Conservation (phyloP, 2,797 vertebrate genomes). For the Lindbergichthys nudifrons region DNA sequence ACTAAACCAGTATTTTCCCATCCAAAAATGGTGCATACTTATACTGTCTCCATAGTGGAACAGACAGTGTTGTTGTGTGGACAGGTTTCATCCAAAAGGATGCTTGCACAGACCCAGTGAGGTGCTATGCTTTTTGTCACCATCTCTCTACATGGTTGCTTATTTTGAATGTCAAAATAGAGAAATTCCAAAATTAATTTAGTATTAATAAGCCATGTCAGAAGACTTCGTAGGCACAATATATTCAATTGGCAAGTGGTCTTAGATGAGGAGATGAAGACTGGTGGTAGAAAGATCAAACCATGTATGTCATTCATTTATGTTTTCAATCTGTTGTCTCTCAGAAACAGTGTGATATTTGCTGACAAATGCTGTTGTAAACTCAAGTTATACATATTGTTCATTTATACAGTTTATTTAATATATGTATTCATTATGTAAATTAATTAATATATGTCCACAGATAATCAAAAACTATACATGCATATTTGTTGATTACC, state of each 20-base stretch:
- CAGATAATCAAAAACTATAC: too few relatives aligned
- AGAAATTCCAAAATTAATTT: background rate
- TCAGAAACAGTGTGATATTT: too few relatives aligned
- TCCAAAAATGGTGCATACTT: background rate
- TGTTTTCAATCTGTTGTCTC: too few relatives aligned
- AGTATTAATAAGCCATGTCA: background rate
- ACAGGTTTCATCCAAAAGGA: background rate
- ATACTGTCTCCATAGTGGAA: background rate
- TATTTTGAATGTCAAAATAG: background rate
- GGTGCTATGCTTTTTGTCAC: slow-evolving; percentile 4
- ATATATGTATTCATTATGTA: too few relatives aligned
- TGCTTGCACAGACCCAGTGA: background rate
- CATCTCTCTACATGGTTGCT: background rate
- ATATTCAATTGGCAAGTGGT: background rate
- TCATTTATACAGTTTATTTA: too few relatives aligned
- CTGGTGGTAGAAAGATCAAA: too few relatives aligned
- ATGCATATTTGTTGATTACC: too few relatives aligned
- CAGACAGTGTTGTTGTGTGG: background rate
- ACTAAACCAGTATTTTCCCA: background rate
- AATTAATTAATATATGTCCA: too few relatives aligned
- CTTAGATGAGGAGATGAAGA: too few relatives aligned
- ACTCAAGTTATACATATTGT: too few relatives aligned
- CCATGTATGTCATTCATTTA: too few relatives aligned
- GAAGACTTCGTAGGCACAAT: background rate
- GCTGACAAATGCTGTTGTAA: too few relatives aligned